Evolutionary conservation across 2,797 vertebrate species (phyloP).

Genomic region (Microhierax caerulescens): DNA sequence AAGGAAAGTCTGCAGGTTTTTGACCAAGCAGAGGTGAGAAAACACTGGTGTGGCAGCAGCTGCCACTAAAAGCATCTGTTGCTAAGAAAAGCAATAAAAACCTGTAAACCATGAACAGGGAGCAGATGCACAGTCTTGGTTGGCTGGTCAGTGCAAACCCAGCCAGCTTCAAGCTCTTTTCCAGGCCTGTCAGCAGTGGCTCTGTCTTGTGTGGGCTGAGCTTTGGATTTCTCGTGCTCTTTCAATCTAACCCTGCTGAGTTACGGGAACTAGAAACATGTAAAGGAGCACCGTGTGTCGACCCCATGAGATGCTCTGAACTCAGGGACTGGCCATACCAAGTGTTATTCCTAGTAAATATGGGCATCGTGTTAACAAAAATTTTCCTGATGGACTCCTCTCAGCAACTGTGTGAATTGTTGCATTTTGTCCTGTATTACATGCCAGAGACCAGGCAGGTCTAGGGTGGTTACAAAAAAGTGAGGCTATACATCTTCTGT

Average conservation of each 20-base stretch:
- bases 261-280: not conserved
- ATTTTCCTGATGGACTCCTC: not conserved
- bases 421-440: not conserved
- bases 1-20: not conserved
- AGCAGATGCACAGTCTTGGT: not conserved
- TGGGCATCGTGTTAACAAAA: not conserved
- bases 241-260: not conserved
- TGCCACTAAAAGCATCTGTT: not conserved
- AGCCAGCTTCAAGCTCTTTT: not conserved
- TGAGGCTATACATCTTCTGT: not conserved
- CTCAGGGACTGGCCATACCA: not conserved
- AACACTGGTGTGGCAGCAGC: not conserved
- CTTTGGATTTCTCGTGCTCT: not conserved
- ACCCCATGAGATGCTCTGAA: not conserved
- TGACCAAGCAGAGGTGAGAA: not conserved
- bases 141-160: not conserved
- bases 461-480: not conserved
- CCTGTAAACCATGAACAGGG: not conserved
- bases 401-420: not conserved
- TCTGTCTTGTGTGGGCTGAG: not conserved
- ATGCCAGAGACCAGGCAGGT: not conserved
- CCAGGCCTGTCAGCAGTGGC: not conserved
- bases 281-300: not conserved
- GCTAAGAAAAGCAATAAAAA: not conserved
- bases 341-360: not conserved